phyloP scores from a whole-genome alignment of 2,113 vertebrate genomes.

The Promerops cafer region DNA sequence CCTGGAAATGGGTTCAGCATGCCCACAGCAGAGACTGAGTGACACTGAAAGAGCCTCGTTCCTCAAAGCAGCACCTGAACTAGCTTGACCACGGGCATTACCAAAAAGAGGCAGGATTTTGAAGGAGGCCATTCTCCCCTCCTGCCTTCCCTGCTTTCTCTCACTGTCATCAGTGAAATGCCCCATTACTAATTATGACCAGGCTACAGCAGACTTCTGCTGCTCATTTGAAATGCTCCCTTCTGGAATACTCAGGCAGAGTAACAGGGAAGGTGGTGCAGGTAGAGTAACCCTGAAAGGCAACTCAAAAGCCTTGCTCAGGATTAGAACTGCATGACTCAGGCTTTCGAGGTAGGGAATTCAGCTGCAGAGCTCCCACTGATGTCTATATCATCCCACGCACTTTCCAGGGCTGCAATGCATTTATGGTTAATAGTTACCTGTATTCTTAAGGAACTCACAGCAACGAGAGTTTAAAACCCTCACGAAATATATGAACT shows the following conservation, averaged over 20 bases:
- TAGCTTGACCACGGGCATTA: background rate
- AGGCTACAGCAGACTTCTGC: background rate
- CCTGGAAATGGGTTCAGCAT: background rate
- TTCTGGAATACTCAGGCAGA: background rate
- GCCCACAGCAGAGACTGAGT: background rate
- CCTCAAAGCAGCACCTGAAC: background rate
- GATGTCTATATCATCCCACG: background rate
- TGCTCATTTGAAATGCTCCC: background rate
- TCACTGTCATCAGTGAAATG: background rate
- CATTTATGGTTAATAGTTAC: background rate
- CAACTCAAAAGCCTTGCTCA: background rate
- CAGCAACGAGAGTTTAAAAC: background rate
- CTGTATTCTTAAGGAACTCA: background rate
- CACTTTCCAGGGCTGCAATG: background rate
- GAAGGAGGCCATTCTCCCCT: background rate
- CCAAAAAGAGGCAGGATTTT: background rate
- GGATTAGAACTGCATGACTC: conserved; percentile 35
- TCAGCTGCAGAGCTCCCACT: conserved; percentile 29
- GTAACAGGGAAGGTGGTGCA: background rate
- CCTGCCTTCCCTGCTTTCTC: background rate
- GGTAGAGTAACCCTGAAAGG: background rate
- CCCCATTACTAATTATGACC: background rate
- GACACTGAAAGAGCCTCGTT: background rate
- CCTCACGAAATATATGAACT: background rate
- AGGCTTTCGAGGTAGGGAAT: conserved; percentile 34